phyloP scores from a whole-genome alignment of 2,888 invertebrate species.

The Silvanus unidentatus region DNA sequence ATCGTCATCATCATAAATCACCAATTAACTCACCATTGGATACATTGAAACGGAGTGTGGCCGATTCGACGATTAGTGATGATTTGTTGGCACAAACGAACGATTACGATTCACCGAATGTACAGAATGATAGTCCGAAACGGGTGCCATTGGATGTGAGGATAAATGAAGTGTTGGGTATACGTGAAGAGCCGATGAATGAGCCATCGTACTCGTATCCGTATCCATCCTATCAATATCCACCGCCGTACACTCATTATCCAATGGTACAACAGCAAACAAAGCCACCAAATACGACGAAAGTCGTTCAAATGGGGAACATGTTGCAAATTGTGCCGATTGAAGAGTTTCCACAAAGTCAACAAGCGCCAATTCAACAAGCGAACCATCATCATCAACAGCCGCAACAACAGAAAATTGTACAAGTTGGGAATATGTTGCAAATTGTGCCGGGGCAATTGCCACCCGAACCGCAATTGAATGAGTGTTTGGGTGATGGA shows the following conservation, averaged over 20 bases:
- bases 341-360: constrained; percentile 34
- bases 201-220: constrained; percentile 1
- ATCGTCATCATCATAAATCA: constrained; percentile 16
- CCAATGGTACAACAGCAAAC: constrained; percentile 10
- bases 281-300: constrained; percentile 7
- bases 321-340: constrained; percentile 55
- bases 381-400: not conserved
- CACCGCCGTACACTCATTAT: constrained; percentile 1
- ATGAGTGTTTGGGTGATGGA: not conserved
- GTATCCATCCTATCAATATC: not conserved
- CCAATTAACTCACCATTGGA: constrained; percentile 38
- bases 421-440: constrained; percentile 56
- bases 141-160: constrained; percentile 56
- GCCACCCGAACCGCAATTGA: constrained; percentile 3
- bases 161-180: constrained; percentile 55
- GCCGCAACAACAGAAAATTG: constrained; percentile 16
- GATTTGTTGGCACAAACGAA: constrained; percentile 40
- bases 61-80: constrained; percentile 53
- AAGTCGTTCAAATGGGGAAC: constrained; percentile 52
- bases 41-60: constrained; percentile 46
- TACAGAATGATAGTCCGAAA: constrained; percentile 42
- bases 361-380: not conserved
- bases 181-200: constrained; percentile 31
- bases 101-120: constrained; percentile 8
- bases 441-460: constrained; percentile 51